phyloP scores from a whole-genome alignment of 2,797 vertebrate species.

The Pseudomugil tenellus region DNA sequence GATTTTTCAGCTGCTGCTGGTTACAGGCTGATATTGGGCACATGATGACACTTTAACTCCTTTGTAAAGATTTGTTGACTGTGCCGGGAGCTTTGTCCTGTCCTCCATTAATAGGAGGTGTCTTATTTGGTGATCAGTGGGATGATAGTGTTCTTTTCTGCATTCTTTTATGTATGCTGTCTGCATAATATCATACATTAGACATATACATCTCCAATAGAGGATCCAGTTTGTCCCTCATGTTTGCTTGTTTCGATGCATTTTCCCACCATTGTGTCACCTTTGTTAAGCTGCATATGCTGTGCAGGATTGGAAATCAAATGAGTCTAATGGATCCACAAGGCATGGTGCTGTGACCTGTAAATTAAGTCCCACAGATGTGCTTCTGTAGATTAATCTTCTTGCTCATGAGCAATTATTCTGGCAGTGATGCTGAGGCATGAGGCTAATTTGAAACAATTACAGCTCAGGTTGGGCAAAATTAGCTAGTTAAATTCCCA shows the following conservation, averaged over 20 bases:
- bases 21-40: constrained; percentile 36
- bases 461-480: constrained; percentile 76
- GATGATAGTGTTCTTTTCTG: neutral
- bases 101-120: constrained; percentile 1
- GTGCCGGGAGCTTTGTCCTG: constrained; percentile 13
- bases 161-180: neutral
- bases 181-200: neutral
- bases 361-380: constrained; percentile 82
- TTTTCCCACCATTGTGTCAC: constrained; percentile 37
- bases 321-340: constrained; percentile 66
- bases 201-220: neutral
- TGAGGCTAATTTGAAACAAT: constrained; percentile 84
- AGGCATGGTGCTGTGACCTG: constrained; percentile 53
- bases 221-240: constrained; percentile 13
- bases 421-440: constrained; percentile 68
- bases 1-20: constrained; percentile 40
- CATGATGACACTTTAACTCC: constrained; percentile 31
- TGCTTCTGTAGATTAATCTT: constrained; percentile 82
- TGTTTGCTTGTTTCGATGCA: constrained; percentile 38
- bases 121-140: neutral
- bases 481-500: constrained; percentile 72
- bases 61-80: constrained; percentile 37
- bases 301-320: constrained; percentile 56
- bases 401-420: constrained; percentile 77
- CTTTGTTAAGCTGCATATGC: constrained; percentile 60